phyloP scores from a whole-genome alignment of 2,113 vertebrate genomes.

The Xiphophorus maculatus region DNA sequence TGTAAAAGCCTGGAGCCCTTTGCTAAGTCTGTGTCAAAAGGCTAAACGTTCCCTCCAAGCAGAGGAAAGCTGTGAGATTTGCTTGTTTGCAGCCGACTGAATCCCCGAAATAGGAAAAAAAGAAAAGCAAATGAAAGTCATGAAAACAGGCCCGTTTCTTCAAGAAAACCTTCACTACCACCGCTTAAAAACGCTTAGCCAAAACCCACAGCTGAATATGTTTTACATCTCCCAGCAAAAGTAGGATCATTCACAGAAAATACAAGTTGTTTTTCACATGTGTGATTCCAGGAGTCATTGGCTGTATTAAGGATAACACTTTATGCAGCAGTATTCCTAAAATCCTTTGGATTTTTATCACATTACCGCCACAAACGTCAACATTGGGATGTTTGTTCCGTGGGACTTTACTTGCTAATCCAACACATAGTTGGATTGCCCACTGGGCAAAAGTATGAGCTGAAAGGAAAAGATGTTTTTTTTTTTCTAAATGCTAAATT shows the following conservation, averaged over 20 bases:
- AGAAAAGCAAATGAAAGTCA: conserved; percentile 16
- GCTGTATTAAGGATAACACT: background rate
- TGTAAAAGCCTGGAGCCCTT: conserved; percentile 58
- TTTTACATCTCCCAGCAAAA: background rate
- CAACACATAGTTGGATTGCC: too few species aligned
- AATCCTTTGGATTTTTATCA: background rate
- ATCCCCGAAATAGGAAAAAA: conserved; percentile 35
- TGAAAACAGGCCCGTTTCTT: conserved; percentile 17
- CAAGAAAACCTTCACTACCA: background rate
- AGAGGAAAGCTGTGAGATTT: conserved; percentile 50
- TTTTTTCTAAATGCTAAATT: background rate
- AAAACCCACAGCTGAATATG: background rate
- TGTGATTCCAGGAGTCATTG: background rate
- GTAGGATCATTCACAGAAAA: background rate
- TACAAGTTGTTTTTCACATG: background rate
- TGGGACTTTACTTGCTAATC: too few species aligned
- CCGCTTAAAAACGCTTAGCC: background rate
- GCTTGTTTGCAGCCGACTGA: conserved; percentile 46
- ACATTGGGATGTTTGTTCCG: too few species aligned
- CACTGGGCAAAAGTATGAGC: background rate
- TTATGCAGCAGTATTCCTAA: too few species aligned
- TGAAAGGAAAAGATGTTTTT: background rate
- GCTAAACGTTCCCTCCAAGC: conserved; percentile 66
- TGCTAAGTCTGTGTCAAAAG: conserved; percentile 61
- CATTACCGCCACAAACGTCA: background rate